phyloP scores from a whole-genome alignment of 2,888 invertebrate genomes.

The Brachypterus glaber region DNA sequence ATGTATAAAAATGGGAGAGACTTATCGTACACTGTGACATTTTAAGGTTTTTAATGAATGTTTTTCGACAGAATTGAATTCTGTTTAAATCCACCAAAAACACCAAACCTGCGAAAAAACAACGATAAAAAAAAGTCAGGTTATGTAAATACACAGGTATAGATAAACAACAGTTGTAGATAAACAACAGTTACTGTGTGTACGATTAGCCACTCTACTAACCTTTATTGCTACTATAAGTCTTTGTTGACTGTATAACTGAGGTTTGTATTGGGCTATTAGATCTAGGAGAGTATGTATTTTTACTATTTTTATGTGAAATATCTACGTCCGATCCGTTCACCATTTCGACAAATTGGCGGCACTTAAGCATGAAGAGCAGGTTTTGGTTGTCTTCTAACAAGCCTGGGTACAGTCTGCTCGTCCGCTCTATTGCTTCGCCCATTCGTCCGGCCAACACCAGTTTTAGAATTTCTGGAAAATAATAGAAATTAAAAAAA shows the following conservation, averaged over 20 bases:
- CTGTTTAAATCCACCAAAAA: too few species aligned
- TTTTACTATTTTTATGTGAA: constrained; percentile 31
- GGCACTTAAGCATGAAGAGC: constrained; percentile 90
- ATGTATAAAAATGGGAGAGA: too few species aligned
- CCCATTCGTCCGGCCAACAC: constrained; percentile 90
- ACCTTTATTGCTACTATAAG: constrained; percentile 32
- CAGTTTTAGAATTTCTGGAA: constrained; percentile 81
- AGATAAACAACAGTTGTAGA: too few species aligned
- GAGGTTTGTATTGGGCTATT: constrained; percentile 60
- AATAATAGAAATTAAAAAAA: constrained; percentile 13
- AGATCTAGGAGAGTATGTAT: constrained; percentile 35
- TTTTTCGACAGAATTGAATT: too few species aligned
- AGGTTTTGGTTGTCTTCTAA: constrained; percentile 85
- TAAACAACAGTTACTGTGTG: too few species aligned
- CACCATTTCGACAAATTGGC: constrained; percentile 99
- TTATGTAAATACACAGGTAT: too few species aligned
- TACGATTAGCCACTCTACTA: too few species aligned
- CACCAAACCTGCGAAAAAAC: too few species aligned
- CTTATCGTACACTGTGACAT: too few species aligned
- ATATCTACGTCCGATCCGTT: constrained; percentile 78
- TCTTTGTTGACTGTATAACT: constrained; percentile 72
- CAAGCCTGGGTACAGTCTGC: constrained; percentile 85
- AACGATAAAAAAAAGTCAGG: too few species aligned
- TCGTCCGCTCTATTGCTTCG: constrained; percentile 87
- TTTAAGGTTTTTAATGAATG: too few species aligned